Base-by-base conservation (phyloP, 2,888 invertebrate species). In the Zaprionus obscuricornis region DNA sequence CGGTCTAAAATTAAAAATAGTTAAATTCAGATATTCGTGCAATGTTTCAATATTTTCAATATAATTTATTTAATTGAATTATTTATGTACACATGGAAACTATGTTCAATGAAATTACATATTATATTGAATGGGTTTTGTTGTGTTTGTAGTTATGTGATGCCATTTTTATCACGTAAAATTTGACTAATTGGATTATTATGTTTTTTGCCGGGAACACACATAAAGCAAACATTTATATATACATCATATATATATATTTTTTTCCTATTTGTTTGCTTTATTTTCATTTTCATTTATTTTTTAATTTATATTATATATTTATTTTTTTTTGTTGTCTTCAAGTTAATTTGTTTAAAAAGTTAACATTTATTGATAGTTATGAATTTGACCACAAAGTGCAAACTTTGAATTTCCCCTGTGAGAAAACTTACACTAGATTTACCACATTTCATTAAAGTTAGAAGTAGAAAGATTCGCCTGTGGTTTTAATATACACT, bases 81-180 rank as follows among this genome's bases (percentile, higher is more conserved):
- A 83, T 83, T 83, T 78, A 78, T n/a, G n/a, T n/a, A n/a, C n/a
- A n/a, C 84, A 83, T 50, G 58, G 55, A 81, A 68, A 58, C 56
- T 65, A 60, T 37, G 56, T 60, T 79, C 49, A 70, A 58, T 10
- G 58, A 36, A 37, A 24, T 31, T 11, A 16, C 10, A 16, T 37
- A 3, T 37, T n/a, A 6, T 1, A 18, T 2, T 37, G 37, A 8
- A 5, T 37, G 8, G 8, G 1, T 36, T 1, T 36, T 4, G 17
- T 1, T 17, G 10, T 29, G 29, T n/a, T 3, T 29, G n/a, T 8
- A 29, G 16, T 16, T 42, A n/a, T 42, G 24, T 20, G 52, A 47
- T 76, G 50, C 47, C 51, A 5, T 31, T 37, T 55, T 47, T 49
- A 62, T 62, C 34, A 57, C 55, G 37, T 49, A 66, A 62, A 62